Evolutionary conservation across 2,888 invertebrate genomes (phyloP), one percentile per base, ranked within the genome.

Genomic region (Lasius platythorax): DNA sequence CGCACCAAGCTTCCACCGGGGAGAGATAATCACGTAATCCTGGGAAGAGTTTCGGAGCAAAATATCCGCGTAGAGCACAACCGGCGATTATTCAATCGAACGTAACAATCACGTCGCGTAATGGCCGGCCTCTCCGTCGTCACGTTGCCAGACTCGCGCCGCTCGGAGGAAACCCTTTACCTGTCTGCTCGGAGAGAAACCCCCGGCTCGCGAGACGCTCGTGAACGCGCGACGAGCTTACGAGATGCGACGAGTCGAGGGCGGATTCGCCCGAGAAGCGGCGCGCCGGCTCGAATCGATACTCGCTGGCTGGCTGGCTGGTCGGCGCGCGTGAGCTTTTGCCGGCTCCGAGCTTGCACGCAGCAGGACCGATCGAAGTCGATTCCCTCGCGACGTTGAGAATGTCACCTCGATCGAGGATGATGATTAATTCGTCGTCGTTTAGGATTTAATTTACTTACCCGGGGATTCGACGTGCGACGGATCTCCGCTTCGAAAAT

Each of bases 231-330:
- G 78, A 30, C n/a, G 53, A 43, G 61, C 70, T 81, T 43, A 68
- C 50, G 68, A 68, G 33, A 33, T 50, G 68, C 68, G 70, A 70
- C 72, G 75, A 75, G 73, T 50, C 64, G 64, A 73, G 84, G 84
- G 84, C 73, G 84, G 84, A 61, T 74, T 82, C 84, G 73, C 37
- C 70, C 56, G 46, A 66, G 64, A 50, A 56, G 58, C 70, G 82
- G 46, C 72, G 82, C 82, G 83, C 84, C 83, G 82, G 82, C 73
- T 85, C 84, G 46, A 84, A 85, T 85, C 84, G 81, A 85, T 85
- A 85, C 78, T 78, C 76, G 4, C 37, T 67, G 67, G 58, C 63
- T 37, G 28, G 53, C 40, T 56, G 40, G 40, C 30, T 72, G 46
- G 72, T 46, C 12, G 30, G 46, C 56, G 37, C 63, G 73, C 4